Base-by-base conservation (phyloP, 1,140 invertebrate genomes). In the Euura saliciscinereae region DNA sequence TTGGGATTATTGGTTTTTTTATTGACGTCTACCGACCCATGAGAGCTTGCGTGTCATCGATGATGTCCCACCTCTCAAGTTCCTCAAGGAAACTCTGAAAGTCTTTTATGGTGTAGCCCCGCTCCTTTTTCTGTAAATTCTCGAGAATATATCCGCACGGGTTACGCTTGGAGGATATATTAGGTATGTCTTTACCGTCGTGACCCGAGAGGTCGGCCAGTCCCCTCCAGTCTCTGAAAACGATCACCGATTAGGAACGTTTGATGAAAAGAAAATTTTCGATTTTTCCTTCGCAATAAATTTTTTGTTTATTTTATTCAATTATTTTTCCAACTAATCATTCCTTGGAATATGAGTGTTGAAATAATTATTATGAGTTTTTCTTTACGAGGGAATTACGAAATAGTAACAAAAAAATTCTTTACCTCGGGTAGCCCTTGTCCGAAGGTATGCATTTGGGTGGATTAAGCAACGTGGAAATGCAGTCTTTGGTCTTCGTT, bases 221-320 rank as follows among this genome's bases (percentile, higher is more conserved):
- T 42, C 93, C 93, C 75, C 91, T 86, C 92, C 92, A 94, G 82
- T 94, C 92, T 72, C 92, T 91, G 74, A 46, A 84, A 79, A 80
- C 43, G 42, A 69, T 6, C 28, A 42, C 59, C 43, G 64, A n/a
- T 59, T 59, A 59, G 51, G 8, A 59, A 59, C n/a, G 5, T n/a
- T 66, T 44, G 13, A 10, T 4, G 69, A 28, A 28, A 28, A 28
- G 28, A 28, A 28, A 28, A 28, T 28, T 28, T 28, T 28, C 28
- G 28, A 28, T 28, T 28, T 28, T 28, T 28, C 28, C 28, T 28
- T 1, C 28, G 28, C 0, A 28, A 28, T 28, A 28, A 28, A 28
- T 28, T 2, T 43, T 59, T 45, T 3, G 45, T 45, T 67, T n/a
- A 46, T 68, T 65, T 73, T 45, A 13, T 68, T 6, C 1, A 45